Base-by-base conservation (phyloP, 2,888 invertebrate species). In the Cerastis rubricosa region DNA sequence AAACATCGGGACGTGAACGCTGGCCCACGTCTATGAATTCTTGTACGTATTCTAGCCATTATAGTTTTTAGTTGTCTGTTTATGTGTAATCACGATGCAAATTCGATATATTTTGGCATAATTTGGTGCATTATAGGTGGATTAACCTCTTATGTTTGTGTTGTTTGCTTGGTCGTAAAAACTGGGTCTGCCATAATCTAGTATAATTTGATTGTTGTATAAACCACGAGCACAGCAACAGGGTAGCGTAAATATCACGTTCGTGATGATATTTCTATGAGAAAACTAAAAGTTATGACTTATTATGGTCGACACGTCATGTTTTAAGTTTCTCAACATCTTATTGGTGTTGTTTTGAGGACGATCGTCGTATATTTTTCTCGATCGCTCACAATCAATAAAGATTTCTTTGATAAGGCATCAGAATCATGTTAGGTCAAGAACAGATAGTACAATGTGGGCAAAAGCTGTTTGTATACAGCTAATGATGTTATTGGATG, bases 21-120 rank as follows among this genome's bases (percentile, higher is more conserved):
- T 92, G 95, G 93, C 95, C 95, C 96, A 96, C 96, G 96, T 96
- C 96, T 96, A 96, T 96, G 96, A 95, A 92, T 96, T 96, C 94
- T 95, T 94, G 96, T 96, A 94, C 93, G 96, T 96, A 95, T 96
- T 94, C 91, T 93, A 92, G 92, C 92, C 93, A 92, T 94, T 94
- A 92, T 88, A 89, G 88, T 86, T 91, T 88, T 89, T 90, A 90
- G 85, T 89, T 89, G 81, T 88, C 78, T 90, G 89, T 92, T 92
- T 92, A 87, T 81, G 84, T 87, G 83, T 80, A 85, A 89, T 88
- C 85, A 84, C 78, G 82, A 78, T 87, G 77, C 78, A 85, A 84
- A 87, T 88, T 87, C 71, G 64, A 57, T 89, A 73, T 90, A 88
- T 88, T 89, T 90, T 87, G 81, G 77, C 88, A 73, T 81, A 89